phyloP scores from a whole-genome alignment of 2,797 vertebrate genomes.

The Poeciliopsis presidionis region DNA sequence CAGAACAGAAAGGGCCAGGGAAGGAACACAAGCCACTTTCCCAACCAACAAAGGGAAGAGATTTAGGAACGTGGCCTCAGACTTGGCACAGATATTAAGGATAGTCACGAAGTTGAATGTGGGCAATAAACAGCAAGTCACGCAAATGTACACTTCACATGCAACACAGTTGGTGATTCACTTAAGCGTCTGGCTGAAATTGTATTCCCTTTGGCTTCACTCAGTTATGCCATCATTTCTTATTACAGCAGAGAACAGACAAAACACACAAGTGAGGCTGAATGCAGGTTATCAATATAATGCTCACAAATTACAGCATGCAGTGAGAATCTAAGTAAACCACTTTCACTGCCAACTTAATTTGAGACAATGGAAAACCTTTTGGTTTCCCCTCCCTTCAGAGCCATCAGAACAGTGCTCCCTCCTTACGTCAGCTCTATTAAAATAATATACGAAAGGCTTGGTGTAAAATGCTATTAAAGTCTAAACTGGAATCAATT shows the following conservation, averaged over 20 bases:
- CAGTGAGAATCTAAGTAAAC: constrained; percentile 72
- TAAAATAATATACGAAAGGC: constrained; percentile 79
- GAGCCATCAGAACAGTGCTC: constrained; percentile 65
- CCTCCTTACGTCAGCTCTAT: constrained; percentile 74
- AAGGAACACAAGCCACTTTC: constrained; percentile 61
- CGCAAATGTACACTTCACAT: constrained; percentile 77
- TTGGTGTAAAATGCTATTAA: constrained; percentile 65
- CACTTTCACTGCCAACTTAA: constrained; percentile 70
- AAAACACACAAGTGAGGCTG: constrained; percentile 52
- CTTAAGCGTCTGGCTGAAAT: constrained; percentile 69
- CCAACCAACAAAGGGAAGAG: constrained; percentile 65
- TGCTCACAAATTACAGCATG: constrained; percentile 75
- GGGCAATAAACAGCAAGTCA: constrained; percentile 82
- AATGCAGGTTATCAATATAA: constrained; percentile 78
- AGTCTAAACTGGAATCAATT: constrained; percentile 65
- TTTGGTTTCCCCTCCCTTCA: constrained; percentile 70
- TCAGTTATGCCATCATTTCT: constrained; percentile 71
- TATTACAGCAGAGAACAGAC: constrained; percentile 56
- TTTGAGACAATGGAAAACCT: constrained; percentile 80
- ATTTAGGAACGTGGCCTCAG: constrained; percentile 74
- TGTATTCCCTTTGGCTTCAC: constrained; percentile 59
- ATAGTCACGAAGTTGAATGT: constrained; percentile 76
- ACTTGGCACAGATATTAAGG: constrained; percentile 74
- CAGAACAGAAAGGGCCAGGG: constrained; percentile 49
- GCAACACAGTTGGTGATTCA: constrained; percentile 76